Base-by-base conservation (phyloP, 2,888 invertebrate species). In the Hyposoter didymator region DNA sequence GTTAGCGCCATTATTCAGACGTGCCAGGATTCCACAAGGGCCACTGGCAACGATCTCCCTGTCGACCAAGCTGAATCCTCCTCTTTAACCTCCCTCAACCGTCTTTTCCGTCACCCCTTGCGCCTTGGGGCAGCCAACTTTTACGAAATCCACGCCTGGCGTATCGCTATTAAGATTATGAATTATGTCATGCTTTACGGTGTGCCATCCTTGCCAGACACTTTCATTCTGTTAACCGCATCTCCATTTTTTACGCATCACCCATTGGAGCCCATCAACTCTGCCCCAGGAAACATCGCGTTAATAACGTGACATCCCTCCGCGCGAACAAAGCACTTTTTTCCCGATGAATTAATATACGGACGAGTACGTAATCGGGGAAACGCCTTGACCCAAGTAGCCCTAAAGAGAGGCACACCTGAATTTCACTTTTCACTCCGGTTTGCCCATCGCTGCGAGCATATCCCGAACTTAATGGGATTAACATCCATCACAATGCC, bases 1-100 rank as follows among this genome's bases (percentile, higher is more conserved):
- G 81, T 81, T 84, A 81, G 76, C 72, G 49, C 81, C 81, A 81
- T 84, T 84, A 84, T 84, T 81, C 84, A 84, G 35, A 72, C 78
- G 67, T 81, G 84, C 76, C n/a, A 78, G 73, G 81, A 84, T 84
- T 80, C 76, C 70, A 22, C 75, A 80, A 75, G 72, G 79, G 80
- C 70, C 22, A 45, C 64, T 45, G 52, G 45, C 45, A 72, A 72
- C 43, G 28, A 28, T 22, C 49, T 76, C 49, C 39, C 17, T 28
- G 49, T 49, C 72, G 49, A 69, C 59, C 73, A 62, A 39, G 32
- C 66, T 52, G 39, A n/a, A 55, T 49, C 28, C 39, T 45, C 49
- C n/a, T 47, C 22, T 10, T 19, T 19, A 55, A 14, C 2, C 6
- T 1, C 14, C 14, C 28, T 59, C 28, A 6, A 28, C 28, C 59